phyloP scores from a whole-genome alignment of 2,113 vertebrate genomes.

The Amblyornis subalaris region DNA sequence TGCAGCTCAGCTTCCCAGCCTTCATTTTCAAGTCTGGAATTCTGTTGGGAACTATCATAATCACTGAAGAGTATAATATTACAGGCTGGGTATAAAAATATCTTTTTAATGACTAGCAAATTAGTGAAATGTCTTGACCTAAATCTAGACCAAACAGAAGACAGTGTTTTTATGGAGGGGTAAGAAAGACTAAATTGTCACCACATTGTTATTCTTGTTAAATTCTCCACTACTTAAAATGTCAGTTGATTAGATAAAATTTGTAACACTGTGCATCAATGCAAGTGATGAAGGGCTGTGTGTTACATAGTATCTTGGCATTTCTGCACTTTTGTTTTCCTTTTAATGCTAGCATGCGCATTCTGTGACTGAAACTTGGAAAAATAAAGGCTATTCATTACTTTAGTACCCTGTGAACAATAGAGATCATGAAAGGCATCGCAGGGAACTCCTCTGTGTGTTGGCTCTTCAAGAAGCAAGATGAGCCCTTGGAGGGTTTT shows the following conservation, averaged over 20 bases:
- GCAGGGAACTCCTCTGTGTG: slow-evolving; percentile 36
- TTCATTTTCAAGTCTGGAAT: slow-evolving; percentile 82
- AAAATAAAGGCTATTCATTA: slow-evolving; percentile 62
- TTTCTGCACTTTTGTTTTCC: slow-evolving; percentile 57
- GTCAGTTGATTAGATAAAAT: slow-evolving; percentile 73
- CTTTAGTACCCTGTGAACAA: slow-evolving; percentile 28
- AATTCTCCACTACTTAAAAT: slow-evolving; percentile 70
- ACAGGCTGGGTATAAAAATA: slow-evolving; percentile 86
- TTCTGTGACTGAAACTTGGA: slow-evolving; percentile 42
- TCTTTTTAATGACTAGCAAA: slow-evolving; percentile 87
- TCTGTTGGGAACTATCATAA: slow-evolving; percentile 87
- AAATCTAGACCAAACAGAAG: slow-evolving; percentile 80
- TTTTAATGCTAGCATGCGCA: slow-evolving; percentile 41
- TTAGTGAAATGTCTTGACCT: slow-evolving; percentile 84
- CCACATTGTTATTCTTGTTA: slow-evolving; percentile 75
- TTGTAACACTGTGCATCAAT: slow-evolving; percentile 56
- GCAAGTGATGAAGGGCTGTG: slow-evolving; percentile 49
- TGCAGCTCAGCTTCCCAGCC: slow-evolving; percentile 78
- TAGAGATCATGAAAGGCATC: slow-evolving; percentile 51
- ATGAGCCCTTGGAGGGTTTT: slow-evolving; percentile 17
- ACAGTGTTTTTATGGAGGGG: slow-evolving; percentile 74
- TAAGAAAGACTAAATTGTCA: slow-evolving; percentile 70
- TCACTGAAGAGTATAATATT: slow-evolving; percentile 85
- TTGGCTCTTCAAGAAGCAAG: slow-evolving; percentile 37
- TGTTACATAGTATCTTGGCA: slow-evolving; percentile 40